Evolutionary conservation across 1,140 invertebrate genomes (phyloP).

Genomic region (Drosophila triauraria): DNA sequence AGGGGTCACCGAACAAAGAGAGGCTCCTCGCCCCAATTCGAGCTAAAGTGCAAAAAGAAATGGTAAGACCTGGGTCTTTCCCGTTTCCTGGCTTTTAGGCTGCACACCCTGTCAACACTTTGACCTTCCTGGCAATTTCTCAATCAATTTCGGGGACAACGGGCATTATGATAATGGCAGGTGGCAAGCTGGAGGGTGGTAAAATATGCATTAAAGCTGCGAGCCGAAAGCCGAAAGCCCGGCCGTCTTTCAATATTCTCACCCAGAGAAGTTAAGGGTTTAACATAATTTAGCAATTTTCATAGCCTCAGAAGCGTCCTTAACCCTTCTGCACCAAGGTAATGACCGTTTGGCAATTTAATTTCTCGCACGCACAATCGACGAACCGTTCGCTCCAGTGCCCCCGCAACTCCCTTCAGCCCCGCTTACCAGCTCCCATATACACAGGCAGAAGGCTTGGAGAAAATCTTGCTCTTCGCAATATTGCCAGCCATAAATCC

Average conservation of each 20-base stretch:
- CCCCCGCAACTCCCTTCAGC: neutral
- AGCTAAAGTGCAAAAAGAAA: constrained; percentile 59
- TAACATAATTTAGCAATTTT: constrained; percentile 78
- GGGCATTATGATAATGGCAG: constrained; percentile 52
- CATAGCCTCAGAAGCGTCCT: constrained; percentile 68
- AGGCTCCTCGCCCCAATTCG: constrained; percentile 52
- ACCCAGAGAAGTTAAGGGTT: constrained; percentile 42
- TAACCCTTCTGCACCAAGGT: constrained; percentile 69
- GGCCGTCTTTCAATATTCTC: constrained; percentile 66
- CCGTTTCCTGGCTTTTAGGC: constrained; percentile 28
- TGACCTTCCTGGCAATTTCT: constrained; percentile 72
- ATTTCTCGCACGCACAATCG: constrained; percentile 82
- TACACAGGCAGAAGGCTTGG: constrained; percentile 15
- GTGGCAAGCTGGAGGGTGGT: constrained; percentile 18
- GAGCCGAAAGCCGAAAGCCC: constrained; percentile 1
- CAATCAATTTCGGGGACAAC: constrained; percentile 67
- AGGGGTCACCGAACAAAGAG: constrained; percentile 68
- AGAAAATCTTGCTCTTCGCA: constrained; percentile 64
- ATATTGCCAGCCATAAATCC: constrained; percentile 83
- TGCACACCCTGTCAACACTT: constrained; percentile 31
- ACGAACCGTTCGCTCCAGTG: constrained; percentile 58
- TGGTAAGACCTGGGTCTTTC: constrained; percentile 16
- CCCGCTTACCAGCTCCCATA: neutral
- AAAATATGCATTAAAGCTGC: constrained; percentile 41
- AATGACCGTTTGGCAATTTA: constrained; percentile 82